Base-by-base conservation (phyloP, 2,797 vertebrate genomes). In the Pangasius krempfi region DNA sequence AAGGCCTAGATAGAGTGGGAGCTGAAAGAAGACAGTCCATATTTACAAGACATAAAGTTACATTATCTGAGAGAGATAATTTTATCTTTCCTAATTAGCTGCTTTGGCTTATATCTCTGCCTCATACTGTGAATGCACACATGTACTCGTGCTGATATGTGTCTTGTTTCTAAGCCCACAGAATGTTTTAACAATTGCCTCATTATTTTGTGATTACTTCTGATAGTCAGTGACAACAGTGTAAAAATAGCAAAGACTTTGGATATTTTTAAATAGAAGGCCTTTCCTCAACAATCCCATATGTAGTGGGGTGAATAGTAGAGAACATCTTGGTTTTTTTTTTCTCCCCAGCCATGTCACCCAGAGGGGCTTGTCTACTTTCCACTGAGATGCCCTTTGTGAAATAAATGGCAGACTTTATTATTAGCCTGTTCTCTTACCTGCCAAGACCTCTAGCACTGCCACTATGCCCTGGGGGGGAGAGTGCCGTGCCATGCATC, bases 361-460 rank as follows among this genome's bases (percentile, higher is more conserved):
- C 72, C 84, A 73, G 80, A 70, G 81, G 90, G 88, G 88, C 85
- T 88, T 70, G 86, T 88, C 86, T 64, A 37, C 76, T 76, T 83
- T 91, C 92, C 33, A 60, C 88, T 80, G 91, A 44, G 90, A 89
- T 93, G 90, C 91, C 92, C 91, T 93, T 93, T 92, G 83, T 56
- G 84, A 84, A 89, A 91, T 90, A 92, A 93, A 92, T 92, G 92
- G 91, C 91, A 92, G 87, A 58, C 88, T 91, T 90, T 92, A 93
- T 92, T 92, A 92, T 93, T 92, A 93, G 92, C 86, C 68, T 78
- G 73, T 85, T 78, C 86, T 89, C 88, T 92, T 91, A 91, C 90
- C 89, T 92, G 91, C 90, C 75, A 85, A 91, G 85, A 89, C 87
- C 89, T 79, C 84, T 52, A 78, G 86, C 84, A 76, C 54, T 72